phyloP scores from a whole-genome alignment of 2,888 invertebrate genomes.

The Ceratothoa steindachneri region DNA sequence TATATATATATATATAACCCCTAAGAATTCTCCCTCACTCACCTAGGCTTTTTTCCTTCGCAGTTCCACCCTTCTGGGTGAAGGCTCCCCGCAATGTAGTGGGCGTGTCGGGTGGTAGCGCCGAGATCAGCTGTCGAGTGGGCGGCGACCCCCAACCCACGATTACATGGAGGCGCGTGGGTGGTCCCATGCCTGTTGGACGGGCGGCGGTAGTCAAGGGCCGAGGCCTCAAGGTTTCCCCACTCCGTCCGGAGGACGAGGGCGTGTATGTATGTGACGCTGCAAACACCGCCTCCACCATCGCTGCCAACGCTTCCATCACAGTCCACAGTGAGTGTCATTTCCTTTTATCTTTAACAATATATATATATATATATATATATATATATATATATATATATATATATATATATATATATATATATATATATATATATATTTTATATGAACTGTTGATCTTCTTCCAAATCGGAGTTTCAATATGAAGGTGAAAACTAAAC shows the following conservation, averaged over 20 bases:
- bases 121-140: slow-evolving; percentile 36
- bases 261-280: slow-evolving; percentile 42
- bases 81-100: slow-evolving; percentile 41
- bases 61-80: slow-evolving; percentile 45
- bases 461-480: too few species aligned
- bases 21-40: too few species aligned
- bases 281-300: slow-evolving; percentile 32
- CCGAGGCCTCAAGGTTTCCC: slow-evolving; percentile 36
- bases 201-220: slow-evolving; percentile 29
- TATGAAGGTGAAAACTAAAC: too few species aligned
- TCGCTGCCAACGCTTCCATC: slow-evolving; percentile 39
- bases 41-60: too few species aligned
- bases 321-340: slow-evolving; percentile 34
- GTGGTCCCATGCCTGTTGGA: slow-evolving; percentile 26
- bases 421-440: neutral
- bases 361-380: neutral
- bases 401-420: neutral
- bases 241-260: slow-evolving; percentile 30
- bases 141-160: slow-evolving; percentile 38
- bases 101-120: slow-evolving; percentile 36
- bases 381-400: neutral
- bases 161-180: slow-evolving; percentile 22
- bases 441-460: too few species aligned
- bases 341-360: neutral
- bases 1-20: neutral